phyloP scores from a whole-genome alignment of 2,113 vertebrate species.

The Ochotona curzoniae region DNA sequence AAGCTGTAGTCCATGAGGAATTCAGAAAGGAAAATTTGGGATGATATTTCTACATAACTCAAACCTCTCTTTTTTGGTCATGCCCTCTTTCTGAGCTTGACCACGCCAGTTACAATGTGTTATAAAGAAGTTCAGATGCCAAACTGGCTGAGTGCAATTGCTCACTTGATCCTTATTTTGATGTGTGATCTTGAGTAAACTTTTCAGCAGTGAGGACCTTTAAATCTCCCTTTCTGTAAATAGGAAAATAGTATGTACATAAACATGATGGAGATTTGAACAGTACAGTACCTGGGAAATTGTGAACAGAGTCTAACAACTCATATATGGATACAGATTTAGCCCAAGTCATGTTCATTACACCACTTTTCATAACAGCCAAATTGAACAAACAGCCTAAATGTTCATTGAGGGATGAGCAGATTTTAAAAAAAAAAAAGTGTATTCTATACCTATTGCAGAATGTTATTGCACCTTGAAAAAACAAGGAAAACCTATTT shows the following conservation, averaged over 20 bases:
- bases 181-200: neutral
- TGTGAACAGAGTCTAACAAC: neutral
- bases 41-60: neutral
- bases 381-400: neutral
- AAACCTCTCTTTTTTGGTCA: neutral
- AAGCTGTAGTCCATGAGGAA: accelerated
- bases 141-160: neutral
- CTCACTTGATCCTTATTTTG: neutral
- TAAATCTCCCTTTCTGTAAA: neutral
- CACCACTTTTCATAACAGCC: neutral
- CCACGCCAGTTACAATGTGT: accelerated
- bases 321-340: neutral
- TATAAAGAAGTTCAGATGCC: neutral
- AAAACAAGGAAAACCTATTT: neutral
- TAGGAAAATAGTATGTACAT: neutral
- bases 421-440: too few relatives aligned
- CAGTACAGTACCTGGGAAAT: accelerated
- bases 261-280: too few relatives aligned
- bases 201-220: neutral
- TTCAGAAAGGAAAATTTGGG: neutral
- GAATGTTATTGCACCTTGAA: too few relatives aligned
- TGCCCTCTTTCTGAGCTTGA: neutral
- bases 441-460: too few relatives aligned
- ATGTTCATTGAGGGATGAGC: neutral
- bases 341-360: too few relatives aligned